Evolutionary conservation across 2,113 vertebrate species (phyloP), one percentile per base, ranked within the genome.

Genomic region (Ageneiosus marmoratus): DNA sequence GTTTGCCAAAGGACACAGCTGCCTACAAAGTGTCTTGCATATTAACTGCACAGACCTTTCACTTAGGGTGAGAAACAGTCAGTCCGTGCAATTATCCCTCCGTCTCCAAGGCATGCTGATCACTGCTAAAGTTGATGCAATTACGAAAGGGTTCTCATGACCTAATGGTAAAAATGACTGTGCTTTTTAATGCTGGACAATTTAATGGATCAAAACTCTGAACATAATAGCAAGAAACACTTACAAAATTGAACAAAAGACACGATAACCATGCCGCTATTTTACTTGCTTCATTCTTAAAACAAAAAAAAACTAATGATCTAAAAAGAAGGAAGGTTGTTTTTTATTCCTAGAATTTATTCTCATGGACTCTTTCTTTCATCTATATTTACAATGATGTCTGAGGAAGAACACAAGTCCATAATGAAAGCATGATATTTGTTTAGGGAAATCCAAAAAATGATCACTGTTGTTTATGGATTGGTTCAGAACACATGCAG

Each of bases 1-100:
- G 88, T 90, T 91, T 89, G 82, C 86, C 72, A 79, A 77, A 87
- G 83, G 84, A 76, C 72, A 48, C 27, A 22, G 79, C 51, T 0
- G 11, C 50, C n/a, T 44, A 12, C 32, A 50, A 77, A 69, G 46
- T 24, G 48, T 24, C 81, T 60, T 62, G 82, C 82, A 88, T 86
- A 84, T 84, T 82, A 84, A 86, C 50, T 32, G 29, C 15, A 24
- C 73, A 84, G 79, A 69, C 73, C 75, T 88, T 41, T 79, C 58
- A 84, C 76, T 86, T 62, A 80, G 69, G n/a, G 62, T 74, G 41
- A 48, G 44, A 53, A 69, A 41, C 51, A 79, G 50, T 53, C 78
- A 72, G 79, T 60, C 84, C 82, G 60, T 12, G 67, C 87, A 84
- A 79, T 82, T 86, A 88, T 51, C 67, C 53, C 76, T 29, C 78